Base-by-base conservation (phyloP, 2,888 invertebrate genomes). In the Timema podura region DNA sequence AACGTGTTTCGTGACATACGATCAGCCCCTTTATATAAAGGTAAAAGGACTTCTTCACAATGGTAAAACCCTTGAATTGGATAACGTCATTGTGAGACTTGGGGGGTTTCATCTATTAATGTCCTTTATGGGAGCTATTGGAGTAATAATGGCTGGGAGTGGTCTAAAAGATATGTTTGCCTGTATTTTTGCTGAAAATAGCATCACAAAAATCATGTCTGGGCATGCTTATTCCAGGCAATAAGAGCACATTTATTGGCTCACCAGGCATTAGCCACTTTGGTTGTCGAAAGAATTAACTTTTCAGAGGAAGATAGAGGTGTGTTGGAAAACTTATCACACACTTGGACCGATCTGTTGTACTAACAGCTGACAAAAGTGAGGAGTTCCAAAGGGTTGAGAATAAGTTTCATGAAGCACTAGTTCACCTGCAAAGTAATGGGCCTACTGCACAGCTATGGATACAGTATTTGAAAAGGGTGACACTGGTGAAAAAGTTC, bases 1-100 rank as follows among this genome's bases (percentile, higher is more conserved):
- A 68, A 68, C 68, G 6, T 76, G 76, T 69, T 73, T 78, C 9
- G 73, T 78, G 8, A 79, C 78, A 66, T 79, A 78, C 70, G 78
- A 61, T 72, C 79, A 79, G 54, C 79, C 78, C 6, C 73, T 79
- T 13, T 79, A 75, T 69, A 68, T 64, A 6, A 78, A 79, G 76
- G 78, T 78, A 65, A 72, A 75, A 59, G 78, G 79, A 71, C 77
- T 79, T n/a, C 73, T 77, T 10, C 73, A 73, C n/a, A 68, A 73
- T 10, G 72, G 74, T 70, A 66, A 74, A 70, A 70, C 74, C 16
- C 68, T 70, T 10, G 44, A 8, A 47, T 65, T 71, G 46, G 49
- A 68, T n/a, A 70, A 71, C 48, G 69, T 75, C 51, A 68, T 76
- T 57, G 73, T 75, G 13, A 68, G 75, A 51, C 72, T 75, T 11